Conservation (phyloP, 2,797 vertebrate species). For the Malurus splendens region DNA sequence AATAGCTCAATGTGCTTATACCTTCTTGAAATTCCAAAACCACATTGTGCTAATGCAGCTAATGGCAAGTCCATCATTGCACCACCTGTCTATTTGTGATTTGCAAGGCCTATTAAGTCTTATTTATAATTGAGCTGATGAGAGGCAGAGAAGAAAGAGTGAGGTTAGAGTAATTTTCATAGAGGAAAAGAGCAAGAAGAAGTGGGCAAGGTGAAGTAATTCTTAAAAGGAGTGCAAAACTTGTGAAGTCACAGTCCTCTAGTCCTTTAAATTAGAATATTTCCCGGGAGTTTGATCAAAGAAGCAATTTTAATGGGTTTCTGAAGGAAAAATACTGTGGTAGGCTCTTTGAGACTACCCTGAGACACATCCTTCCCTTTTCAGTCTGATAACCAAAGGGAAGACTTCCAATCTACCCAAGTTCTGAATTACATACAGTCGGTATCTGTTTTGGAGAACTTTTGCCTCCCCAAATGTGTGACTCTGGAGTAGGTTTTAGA, state of each 20-base stretch:
- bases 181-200: not conserved
- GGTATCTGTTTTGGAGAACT: not conserved
- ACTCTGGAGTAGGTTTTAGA: not conserved
- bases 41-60: constrained; percentile 1
- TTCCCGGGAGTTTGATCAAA: not conserved
- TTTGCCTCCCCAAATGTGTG: not conserved
- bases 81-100: not conserved
- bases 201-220: not conserved
- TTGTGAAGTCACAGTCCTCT: not conserved
- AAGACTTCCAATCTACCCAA: not conserved
- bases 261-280: not conserved
- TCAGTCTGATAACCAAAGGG: not conserved
- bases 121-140: constrained; percentile 6
- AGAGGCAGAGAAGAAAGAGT: not conserved
- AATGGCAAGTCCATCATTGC: not conserved
- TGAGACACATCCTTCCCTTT: not conserved
- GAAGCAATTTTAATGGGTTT: not conserved
- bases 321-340: not conserved
- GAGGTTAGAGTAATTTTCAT: not conserved
- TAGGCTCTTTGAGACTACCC: not conserved
- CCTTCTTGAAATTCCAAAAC: not conserved
- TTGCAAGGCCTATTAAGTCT: not conserved
- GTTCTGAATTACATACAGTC: not conserved
- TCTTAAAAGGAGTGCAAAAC: not conserved
- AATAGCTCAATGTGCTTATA: not conserved